These are phyloP conservation scores for Caerostris extrusa DNA, from an alignment of 1,140 invertebrate genomes.

Conservation along the genomic window DNA sequence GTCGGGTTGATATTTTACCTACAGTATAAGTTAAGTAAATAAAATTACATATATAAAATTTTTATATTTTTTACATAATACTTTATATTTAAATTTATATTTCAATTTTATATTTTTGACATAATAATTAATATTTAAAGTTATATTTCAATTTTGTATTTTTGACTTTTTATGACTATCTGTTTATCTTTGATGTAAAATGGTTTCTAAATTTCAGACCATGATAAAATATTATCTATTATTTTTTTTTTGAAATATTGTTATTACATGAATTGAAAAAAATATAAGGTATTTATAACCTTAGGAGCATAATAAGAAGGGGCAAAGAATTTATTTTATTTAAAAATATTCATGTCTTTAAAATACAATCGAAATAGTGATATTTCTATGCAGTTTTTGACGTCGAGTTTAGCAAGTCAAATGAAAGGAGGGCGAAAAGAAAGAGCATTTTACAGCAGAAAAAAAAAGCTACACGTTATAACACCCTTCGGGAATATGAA, in stretches of 20 bases:
- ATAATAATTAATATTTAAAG: too few relatives aligned
- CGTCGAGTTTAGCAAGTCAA: background rate
- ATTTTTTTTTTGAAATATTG: too few relatives aligned
- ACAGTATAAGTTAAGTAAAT: too few relatives aligned
- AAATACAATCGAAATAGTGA: background rate
- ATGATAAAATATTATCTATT: too few relatives aligned
- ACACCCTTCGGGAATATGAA: background rate
- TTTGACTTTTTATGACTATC: background rate
- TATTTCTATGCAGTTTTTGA: constrained; percentile 1
- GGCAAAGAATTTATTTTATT: background rate
- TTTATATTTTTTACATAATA: too few relatives aligned
- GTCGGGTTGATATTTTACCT: too few relatives aligned
- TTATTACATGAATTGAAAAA: too few relatives aligned
- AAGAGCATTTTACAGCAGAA: background rate
- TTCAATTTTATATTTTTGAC: too few relatives aligned
- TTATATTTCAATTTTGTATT: background rate
- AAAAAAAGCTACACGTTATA: background rate
- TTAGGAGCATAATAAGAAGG: too few relatives aligned
- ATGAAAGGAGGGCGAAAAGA: background rate
- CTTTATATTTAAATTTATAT: too few relatives aligned
- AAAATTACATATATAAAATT: too few relatives aligned
- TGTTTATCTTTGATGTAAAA: background rate
- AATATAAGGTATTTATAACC: too few relatives aligned
- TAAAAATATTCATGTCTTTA: background rate
- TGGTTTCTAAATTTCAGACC: background rate